phyloP scores from a whole-genome alignment of 2,797 vertebrate genomes.

The Garrulus glandarius region DNA sequence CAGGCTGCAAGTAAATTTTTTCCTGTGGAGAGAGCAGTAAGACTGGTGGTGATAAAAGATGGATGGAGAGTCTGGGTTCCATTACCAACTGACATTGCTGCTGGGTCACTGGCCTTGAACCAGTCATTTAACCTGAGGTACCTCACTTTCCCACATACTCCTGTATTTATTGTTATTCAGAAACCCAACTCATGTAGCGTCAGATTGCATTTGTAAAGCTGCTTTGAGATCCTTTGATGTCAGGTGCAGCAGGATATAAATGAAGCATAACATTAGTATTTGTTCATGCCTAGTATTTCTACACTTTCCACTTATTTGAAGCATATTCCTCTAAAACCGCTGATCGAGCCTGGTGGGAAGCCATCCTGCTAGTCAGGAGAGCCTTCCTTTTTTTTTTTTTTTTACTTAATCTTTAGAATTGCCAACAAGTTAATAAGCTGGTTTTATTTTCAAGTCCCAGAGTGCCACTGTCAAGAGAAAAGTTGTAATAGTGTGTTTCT shows the following conservation, averaged over 20 bases:
- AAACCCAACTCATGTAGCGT: background rate
- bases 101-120: background rate
- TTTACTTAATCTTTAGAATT: background rate
- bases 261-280: constrained; percentile 34
- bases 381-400: background rate
- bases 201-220: constrained; percentile 35
- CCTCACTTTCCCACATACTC: background rate
- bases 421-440: constrained; percentile 10
- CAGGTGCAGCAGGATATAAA: background rate
- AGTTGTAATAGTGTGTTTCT: background rate
- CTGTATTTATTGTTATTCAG: background rate
- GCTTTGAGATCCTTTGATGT: constrained; percentile 43
- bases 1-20: background rate
- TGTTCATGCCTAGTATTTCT: constrained; percentile 18
- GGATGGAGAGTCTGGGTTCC: background rate
- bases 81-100: accelerated
- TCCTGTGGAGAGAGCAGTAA: background rate
- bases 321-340: background rate
- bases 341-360: constrained; percentile 27
- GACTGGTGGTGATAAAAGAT: background rate
- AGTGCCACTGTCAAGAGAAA: background rate
- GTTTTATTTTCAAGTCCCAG: background rate
- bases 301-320: background rate
- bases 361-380: background rate
- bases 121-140: accelerated